phyloP scores from a whole-genome alignment of 2,113 vertebrate genomes.

The Puntigrus tetrazona region DNA sequence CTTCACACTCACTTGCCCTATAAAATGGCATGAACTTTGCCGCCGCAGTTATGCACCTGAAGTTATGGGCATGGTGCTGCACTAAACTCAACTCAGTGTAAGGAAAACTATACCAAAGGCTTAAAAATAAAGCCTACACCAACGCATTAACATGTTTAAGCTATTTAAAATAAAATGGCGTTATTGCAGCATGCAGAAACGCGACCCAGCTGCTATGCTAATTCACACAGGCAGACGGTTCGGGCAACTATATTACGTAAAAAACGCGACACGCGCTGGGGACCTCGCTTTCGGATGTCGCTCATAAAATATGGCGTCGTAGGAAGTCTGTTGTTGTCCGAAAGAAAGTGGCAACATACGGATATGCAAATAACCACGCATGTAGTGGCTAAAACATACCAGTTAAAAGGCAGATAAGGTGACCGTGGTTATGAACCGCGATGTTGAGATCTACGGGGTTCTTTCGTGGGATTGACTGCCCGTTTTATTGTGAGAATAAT shows the following conservation, averaged over 20 bases:
- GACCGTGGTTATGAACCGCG: constrained; percentile 69
- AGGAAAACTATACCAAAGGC: no score
- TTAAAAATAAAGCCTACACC: neutral
- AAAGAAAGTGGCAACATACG: constrained; percentile 37
- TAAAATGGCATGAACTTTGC: no score
- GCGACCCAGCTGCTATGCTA: rapidly evolving
- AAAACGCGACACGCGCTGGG: constrained; percentile 19
- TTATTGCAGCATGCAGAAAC: neutral
- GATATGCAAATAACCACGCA: constrained; percentile 18
- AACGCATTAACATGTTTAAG: neutral
- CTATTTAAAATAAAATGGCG: rapidly evolving
- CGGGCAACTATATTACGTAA: constrained; percentile 54
- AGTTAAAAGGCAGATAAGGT: constrained; percentile 13
- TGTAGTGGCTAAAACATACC: neutral
- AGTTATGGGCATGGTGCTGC: neutral
- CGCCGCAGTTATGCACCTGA: neutral
- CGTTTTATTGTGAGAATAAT: constrained; percentile 74
- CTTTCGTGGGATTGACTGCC: constrained; percentile 93
- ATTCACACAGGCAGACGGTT: neutral
- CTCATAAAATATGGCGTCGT: constrained; percentile 76
- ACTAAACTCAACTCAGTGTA: neutral
- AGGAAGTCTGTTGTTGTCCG: constrained; percentile 73
- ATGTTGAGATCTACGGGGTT: constrained; percentile 92
- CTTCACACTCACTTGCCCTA: neutral
- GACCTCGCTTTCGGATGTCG: constrained; percentile 52